These are phyloP conservation scores for Coelinius sp. DNA, from an alignment of 2,888 invertebrate genomes.

Conservation along the genomic window DNA sequence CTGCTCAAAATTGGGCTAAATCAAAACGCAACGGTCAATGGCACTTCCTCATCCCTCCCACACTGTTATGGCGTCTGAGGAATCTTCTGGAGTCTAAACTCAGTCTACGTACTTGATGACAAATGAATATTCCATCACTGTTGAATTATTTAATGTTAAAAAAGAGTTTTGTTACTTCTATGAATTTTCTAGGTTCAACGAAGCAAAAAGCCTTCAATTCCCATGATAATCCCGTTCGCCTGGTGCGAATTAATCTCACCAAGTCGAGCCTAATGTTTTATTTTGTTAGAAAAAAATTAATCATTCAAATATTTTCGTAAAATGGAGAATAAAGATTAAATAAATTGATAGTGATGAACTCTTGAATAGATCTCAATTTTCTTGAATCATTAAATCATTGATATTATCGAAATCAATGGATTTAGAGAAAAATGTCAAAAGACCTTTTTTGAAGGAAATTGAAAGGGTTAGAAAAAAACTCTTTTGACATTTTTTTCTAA, in stretches of 20 bases:
- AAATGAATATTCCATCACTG: neutral
- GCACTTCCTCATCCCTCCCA: constrained; percentile 70
- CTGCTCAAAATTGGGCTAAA: constrained; percentile 71
- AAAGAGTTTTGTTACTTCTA: constrained; percentile 2
- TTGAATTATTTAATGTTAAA: constrained; percentile 26
- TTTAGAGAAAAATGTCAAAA: too few relatives aligned
- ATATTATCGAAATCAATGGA: too few relatives aligned
- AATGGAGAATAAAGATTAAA: neutral
- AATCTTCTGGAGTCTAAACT: constrained; percentile 52
- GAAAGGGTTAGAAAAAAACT: too few relatives aligned
- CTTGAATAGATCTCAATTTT: too few relatives aligned
- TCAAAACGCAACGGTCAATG: constrained; percentile 72
- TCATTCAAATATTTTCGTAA: neutral
- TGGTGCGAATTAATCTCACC: constrained; percentile 43
- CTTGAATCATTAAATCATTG: too few relatives aligned
- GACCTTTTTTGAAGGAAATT: too few relatives aligned
- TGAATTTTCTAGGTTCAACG: neutral
- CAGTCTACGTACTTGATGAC: neutral
- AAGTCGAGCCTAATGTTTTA: neutral
- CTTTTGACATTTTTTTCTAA: too few relatives aligned
- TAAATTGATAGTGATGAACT: too few relatives aligned
- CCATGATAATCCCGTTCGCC: neutral
- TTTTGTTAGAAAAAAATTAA: neutral
- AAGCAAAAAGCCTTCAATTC: neutral
- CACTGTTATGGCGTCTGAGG: constrained; percentile 60